Base-by-base conservation (phyloP, 1,140 invertebrate genomes). In the Telenomus remus region DNA sequence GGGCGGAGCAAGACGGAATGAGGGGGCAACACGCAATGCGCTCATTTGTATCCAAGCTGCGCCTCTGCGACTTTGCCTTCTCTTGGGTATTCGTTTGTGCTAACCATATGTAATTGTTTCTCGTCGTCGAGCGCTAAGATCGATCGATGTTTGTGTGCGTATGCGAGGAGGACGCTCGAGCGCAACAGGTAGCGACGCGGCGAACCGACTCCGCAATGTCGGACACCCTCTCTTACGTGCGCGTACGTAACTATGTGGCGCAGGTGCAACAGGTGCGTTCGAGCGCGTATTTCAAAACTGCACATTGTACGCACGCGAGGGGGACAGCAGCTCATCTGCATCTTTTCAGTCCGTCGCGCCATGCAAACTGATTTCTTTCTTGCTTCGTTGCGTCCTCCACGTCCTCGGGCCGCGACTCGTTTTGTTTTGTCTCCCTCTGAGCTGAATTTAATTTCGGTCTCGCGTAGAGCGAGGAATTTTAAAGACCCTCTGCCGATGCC, bases 81-180 rank as follows among this genome's bases (percentile, higher is more conserved):
- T 63, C 37, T 16, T 60, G 11, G n/a, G 60, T 54, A 54, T 65
- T 69, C 59, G 57, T 75, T 64, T 69, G 64, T 51, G 59, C 65
- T 75, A 75, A 75, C 72, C 57, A 64, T 75, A 60, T 69, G 72
- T 75, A 75, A 75, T 75, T 75, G 72, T 75, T 75, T 69, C 72
- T 69, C 72, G 56, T 74, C 70, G 56, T 49, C 54, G 60, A 44
- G 8, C 33, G 55, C 50, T 61, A 43, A 54, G 50, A 48, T 42
- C 56, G 42, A 69, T 54, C 16, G 47, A 15, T 35, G 54, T 64
- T n/a, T 34, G 39, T 53, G 49, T 53, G 57, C 42, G 57, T 51
- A 47, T 19, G 46, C 12, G 46, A 43, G 48, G 37, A 60, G 34
- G 42, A 35, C 7, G 56, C 15, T 10, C 13, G 51, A 55, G 37